Base-by-base conservation (phyloP, 2,113 vertebrate genomes). In the Mungos mungo region DNA sequence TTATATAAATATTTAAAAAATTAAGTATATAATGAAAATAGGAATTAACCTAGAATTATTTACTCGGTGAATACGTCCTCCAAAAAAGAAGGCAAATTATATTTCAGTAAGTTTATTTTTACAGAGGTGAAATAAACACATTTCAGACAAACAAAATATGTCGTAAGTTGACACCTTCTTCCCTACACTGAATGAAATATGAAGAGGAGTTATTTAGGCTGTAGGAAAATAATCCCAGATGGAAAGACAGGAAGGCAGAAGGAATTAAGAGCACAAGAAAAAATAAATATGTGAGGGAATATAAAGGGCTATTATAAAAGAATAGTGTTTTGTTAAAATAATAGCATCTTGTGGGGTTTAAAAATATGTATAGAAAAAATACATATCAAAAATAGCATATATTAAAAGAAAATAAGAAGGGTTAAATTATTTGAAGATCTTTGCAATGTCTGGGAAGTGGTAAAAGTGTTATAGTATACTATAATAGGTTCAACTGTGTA, bases 1-100 rank as follows among this genome's bases (percentile, higher is more conserved):
- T 47, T 47, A 47, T 47, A 47, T 47, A 47, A 47, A 47, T 10
- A 47, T 47, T 47, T 9, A 47, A 47, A 47, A 47, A 47, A 47
- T 35, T 74, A 79, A 93, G 10, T 77, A 72, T 21, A 91, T 19
- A 95, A 76, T 80, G n/a, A 87, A 95, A 93, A 83, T 83, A 83
- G 2, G 5, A 93, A 3, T 77, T 71, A 87, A 66, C 18, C 63
- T 95, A 76, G 38, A 95, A 89, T 71, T 91, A 31, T 90, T 87
- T 93, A 80, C 19, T 57, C 10, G 60, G 66, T 88, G 41, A 79
- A 91, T 88, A 91, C 45, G 52, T 77, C 89, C 33, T 86, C 11
- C 13, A 81, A 65, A 87, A 82, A 84, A 68, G 11, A 54, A 69
- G 31, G 9, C 14, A 90, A 66, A 85, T 93, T 90, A 29, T 14